Percentiles rank a stretch among this genome's conserved stretches.
Evolutionary conservation across 1,140 invertebrate genomes (phyloP).

Genomic region (Drosophila tristis): DNA sequence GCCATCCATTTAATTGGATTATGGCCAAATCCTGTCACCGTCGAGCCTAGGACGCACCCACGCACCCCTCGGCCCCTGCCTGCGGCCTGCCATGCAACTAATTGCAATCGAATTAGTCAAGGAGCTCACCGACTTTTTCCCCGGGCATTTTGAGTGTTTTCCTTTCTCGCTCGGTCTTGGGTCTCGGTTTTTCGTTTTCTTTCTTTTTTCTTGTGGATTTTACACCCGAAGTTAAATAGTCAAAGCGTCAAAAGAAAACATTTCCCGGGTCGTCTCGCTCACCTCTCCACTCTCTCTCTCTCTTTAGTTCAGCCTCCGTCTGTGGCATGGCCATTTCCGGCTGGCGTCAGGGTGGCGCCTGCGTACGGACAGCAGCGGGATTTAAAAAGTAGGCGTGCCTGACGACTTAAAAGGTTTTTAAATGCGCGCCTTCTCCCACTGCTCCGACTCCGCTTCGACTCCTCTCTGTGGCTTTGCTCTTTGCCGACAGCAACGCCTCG

Average conservation of each 20-base stretch:
- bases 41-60: constrained; percentile 55
- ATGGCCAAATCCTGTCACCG: constrained; percentile 76
- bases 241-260: constrained; percentile 51
- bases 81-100: constrained; percentile 54
- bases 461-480: constrained; percentile 50
- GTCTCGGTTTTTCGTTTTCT: constrained; percentile 9
- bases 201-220: constrained; percentile 23
- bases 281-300: background rate
- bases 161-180: no score
- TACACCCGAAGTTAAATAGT: constrained; percentile 21
- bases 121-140: constrained; percentile 70
- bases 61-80: constrained; percentile 14
- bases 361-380: constrained; percentile 36
- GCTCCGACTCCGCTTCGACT: constrained; percentile 28
- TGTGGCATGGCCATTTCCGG: constrained; percentile 55
- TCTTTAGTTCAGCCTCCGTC: constrained; percentile 8
- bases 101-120: constrained; percentile 82
- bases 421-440: constrained; percentile 58
- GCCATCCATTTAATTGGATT: constrained; percentile 78
- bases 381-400: constrained; percentile 77
- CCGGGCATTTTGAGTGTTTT: constrained; percentile 7
- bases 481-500: constrained; percentile 72
- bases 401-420: constrained; percentile 83
- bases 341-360: constrained; percentile 80
- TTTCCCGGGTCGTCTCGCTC: background rate